Evolutionary conservation across 2,888 invertebrate species (phyloP), one percentile per base, ranked within the genome.

Genomic region (Acronicta leporina): DNA sequence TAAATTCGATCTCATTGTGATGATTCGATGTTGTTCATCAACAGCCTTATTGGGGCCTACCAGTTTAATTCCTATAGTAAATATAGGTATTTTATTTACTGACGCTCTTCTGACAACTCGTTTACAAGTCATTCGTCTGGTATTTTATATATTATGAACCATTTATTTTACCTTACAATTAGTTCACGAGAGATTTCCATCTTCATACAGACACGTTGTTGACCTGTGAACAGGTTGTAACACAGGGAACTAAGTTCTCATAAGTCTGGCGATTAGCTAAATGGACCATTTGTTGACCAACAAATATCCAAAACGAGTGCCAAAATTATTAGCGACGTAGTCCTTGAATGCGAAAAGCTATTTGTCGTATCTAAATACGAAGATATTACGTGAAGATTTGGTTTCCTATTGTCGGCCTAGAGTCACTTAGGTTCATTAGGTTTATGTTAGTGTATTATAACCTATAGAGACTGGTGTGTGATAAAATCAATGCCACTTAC

Each of bases 391-490:
- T 45, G 35, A 15, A 45, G 46, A 20, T 59, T 61, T 54, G 38
- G 11, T 50, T 63, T 56, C 52, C 48, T 46, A 61, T 40, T 46
- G 60, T 63, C 71, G 75, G 75, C 76, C 75, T 76, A 76, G 49
- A 59, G 53, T 46, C 14, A 11, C 41, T 45, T 59, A 68, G 10
- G 33, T 42, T 41, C 5, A 10, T 40, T 43, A 54, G 13, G n/a
- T 9, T 47, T 30, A 25, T 13, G 11, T 14, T 63, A 25, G n/a
- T 63, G 8, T 25, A 44, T 25, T 38, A 25, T 25, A 11, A 20
- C 10, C 27, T 47, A 38, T 42, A 52, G 13, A 43, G 44, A 20
- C n/a, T 5, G 41, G 33, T 51, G 2, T 40, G 30, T 20, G 16
- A 30, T 40, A 38, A 25, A 55, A 49, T 40, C 11, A 48, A n/a